A percentile compares a stretch with the other conserved stretches of the same genome.
phyloP scores from a whole-genome alignment of 2,888 invertebrate genomes.

The Euspilapteryx auroguttella region DNA sequence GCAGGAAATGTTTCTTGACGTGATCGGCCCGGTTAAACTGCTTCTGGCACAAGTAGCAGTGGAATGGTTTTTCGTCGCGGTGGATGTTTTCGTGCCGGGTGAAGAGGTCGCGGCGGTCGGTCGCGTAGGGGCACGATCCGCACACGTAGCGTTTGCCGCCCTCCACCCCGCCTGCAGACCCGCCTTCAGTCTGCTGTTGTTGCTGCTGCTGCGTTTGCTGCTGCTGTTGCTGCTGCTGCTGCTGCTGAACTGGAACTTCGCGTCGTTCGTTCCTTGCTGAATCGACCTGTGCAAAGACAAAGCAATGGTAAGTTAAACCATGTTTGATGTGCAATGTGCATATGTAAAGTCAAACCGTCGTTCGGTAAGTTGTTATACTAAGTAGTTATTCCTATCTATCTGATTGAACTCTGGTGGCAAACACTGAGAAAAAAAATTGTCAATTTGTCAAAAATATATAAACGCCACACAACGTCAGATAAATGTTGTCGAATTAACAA shows the following conservation, averaged over 20 bases:
- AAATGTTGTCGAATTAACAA: no score
- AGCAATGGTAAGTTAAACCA: not conserved
- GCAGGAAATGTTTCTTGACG: conserved; percentile 89
- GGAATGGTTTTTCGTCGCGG: conserved; percentile 90
- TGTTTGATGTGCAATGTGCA: no score
- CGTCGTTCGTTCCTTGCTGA: conserved; percentile 19
- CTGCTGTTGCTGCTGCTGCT: conserved; percentile 14
- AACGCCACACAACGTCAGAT: no score
- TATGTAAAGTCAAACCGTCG: no score
- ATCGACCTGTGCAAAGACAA: conserved; percentile 33
- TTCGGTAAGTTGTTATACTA: no score
- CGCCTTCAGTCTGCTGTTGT: conserved; percentile 9
- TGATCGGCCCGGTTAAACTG: conserved; percentile 94
- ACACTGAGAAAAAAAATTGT: no score
- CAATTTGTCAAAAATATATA: no score
- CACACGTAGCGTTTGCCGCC: conserved; percentile 78
- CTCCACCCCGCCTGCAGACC: conserved; percentile 7
- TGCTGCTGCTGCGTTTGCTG: no score
- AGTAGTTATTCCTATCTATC: no score
- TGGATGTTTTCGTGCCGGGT: conserved; percentile 93
- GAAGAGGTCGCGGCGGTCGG: conserved; percentile 87
- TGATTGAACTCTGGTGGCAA: no score
- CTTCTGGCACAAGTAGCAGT: conserved; percentile 90
- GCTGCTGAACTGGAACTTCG: conserved; percentile 9
- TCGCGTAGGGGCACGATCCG: conserved; percentile 87